Evolutionary conservation across 1,140 invertebrate species (phyloP), one percentile per base, ranked within the genome.

Genomic region (Brachionus plicatilis): DNA sequence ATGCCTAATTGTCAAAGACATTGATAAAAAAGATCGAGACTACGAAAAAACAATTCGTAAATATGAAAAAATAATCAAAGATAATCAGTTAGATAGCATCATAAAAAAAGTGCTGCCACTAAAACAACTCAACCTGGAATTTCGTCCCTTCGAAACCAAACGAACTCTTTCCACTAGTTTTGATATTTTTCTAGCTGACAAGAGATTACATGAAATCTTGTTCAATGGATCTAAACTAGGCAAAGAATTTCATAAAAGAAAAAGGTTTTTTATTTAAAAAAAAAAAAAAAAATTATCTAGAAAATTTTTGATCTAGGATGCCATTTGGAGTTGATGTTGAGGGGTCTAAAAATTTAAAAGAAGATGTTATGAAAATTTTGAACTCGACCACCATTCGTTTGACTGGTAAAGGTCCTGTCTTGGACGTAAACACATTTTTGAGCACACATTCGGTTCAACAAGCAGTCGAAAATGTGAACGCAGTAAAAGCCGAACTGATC

Each of bases 1-100:
- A 33, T 82, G 79, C 45, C 53, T 82, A 2, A 82, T 82, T 60
- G 79, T 82, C 20, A 82, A 82, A 82, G 79, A 82, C n/a, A 60
- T 82, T 14, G 60, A 82, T 27, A 82, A 68, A 82, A 60, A 56
- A 33, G 79, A 82, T 29, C 79, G 79, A 29, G 79, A 82, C 24
- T 82, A 82, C 24, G 79, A 82, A 65, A 68, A 60, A 65, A 60
- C 79, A 24, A 37, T 82, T 65, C 53, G 79, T 43, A 82, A 82
- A 82, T 82, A 82, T 27, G 29, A 82, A 65, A 60, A 82, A 45
- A 60, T 82, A 60, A 65, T 82, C 53, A 33, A 60, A n/a, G 33
- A 68, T 8, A 60, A 82, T 24, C 41, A 76, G 29, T 37, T 47
- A 33, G 41, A 47, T 24, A 8, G 20, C 9, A 76, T 76, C 20